phyloP scores from a whole-genome alignment of 1,140 invertebrate genomes.

The Atta colombica region DNA sequence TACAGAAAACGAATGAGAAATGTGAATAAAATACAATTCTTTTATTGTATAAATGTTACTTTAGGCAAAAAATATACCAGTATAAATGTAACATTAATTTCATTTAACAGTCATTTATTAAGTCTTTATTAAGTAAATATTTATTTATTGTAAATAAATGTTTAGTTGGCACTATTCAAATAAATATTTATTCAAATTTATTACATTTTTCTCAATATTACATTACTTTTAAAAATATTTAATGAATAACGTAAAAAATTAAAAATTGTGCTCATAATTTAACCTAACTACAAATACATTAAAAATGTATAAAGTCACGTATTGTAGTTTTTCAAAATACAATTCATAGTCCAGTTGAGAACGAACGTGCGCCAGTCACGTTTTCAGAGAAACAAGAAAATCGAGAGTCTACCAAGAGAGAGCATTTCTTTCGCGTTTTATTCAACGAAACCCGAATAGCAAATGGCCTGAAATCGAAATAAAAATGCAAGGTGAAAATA shows the following conservation, averaged over 20 bases:
- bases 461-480: constrained; percentile 23
- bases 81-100: background rate
- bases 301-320: background rate
- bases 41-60: background rate
- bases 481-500: constrained; percentile 67
- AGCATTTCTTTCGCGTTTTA: constrained; percentile 60
- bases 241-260: background rate
- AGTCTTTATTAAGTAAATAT: no score
- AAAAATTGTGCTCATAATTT: constrained; percentile 1
- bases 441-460: constrained; percentile 68
- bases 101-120: background rate
- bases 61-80: background rate
- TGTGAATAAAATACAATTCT: background rate
- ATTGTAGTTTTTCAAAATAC: constrained; percentile 16
- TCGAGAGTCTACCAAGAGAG: constrained; percentile 43
- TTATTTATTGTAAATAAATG: no score
- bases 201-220: no score
- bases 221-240: background rate
- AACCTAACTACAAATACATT: background rate
- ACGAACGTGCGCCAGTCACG: constrained; percentile 37
- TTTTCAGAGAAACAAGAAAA: constrained; percentile 56
- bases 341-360: background rate
- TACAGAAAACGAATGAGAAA: background rate
- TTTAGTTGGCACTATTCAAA: no score
- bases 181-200: no score